Evolutionary conservation across 1,140 invertebrate genomes (phyloP), one percentile per base, ranked within the genome.

Genomic region (Odontomachus brunneus): DNA sequence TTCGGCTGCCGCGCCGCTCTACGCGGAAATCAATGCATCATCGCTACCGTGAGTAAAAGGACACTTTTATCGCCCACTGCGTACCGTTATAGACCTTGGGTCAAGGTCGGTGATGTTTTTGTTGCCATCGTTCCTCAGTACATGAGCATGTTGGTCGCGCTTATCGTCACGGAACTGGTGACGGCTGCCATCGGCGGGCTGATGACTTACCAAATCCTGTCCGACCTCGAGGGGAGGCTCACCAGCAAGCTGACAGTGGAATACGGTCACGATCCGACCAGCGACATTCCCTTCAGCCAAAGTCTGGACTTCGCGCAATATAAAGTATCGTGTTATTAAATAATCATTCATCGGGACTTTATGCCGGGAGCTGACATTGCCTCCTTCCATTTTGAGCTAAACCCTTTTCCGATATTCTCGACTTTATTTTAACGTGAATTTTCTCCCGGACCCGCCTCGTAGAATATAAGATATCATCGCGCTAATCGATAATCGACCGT

Each of bases 231-330:
- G 86, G 84, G 86, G 22, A 91, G 93, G 57, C 86, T 95, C 12
- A 89, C 84, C 19, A 89, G 89, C 38, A 94, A 93, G 89, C 86
- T 95, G 51, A 85, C 89, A 19, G 82, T 90, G 29, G 87, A 94
- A 11, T 95, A 95, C 60, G 95, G 94, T 17, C 89, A 93, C 38
- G 91, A 94, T 75, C 17, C 75, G 12, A 90, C 82, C 65, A 93
- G 91, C 75, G 92, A 93, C 62, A 57, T 90, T 1, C 84, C 89
- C 12, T 95, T 95, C 73, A 95, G 92, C 63, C 89, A 94, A 4
- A 95, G 95, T 72, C 89, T 95, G 33, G 94, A 95, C 88, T 94
- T 94, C 72, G 93, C 94, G 51, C 95, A 95, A 85, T 95, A 93
- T 65, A 94, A 95, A 90, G 95, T 95, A 86, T 55, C 38, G 57